Evolutionary conservation across 2,888 invertebrate genomes (phyloP).

Genomic region (Altica lythri): DNA sequence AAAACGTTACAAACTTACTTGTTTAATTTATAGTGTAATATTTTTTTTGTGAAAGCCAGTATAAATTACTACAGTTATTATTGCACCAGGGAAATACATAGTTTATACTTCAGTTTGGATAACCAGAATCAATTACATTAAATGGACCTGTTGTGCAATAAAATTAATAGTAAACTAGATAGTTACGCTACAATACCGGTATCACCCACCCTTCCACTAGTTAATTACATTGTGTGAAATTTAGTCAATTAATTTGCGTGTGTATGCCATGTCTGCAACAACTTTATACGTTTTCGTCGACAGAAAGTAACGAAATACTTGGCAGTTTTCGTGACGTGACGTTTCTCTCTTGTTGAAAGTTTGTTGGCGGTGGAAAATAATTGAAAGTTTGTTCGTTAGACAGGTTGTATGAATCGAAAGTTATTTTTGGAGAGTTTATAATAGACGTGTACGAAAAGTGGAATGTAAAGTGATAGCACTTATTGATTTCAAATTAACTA

Average conservation of each 20-base stretch:
- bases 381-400: constrained; percentile 19
- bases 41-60: too few relatives aligned
- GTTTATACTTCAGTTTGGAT: too few relatives aligned
- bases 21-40: too few relatives aligned
- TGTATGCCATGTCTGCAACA: constrained; percentile 12
- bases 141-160: too few relatives aligned
- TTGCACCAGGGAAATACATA: too few relatives aligned
- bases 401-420: background rate
- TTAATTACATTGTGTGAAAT: constrained; percentile 25
- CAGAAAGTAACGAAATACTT: constrained; percentile 21
- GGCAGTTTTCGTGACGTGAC: constrained; percentile 14
- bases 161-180: background rate
- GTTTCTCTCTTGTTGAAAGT: constrained; percentile 15
- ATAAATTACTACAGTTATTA: too few relatives aligned
- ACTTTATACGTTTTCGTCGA: constrained; percentile 18
- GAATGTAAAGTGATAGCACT: background rate
- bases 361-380: constrained; percentile 8
- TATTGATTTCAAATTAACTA: background rate
- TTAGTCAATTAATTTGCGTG: constrained; percentile 29
- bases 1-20: too few relatives aligned
- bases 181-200: background rate
- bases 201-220: background rate
- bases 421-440: constrained; percentile 7
- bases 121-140: too few relatives aligned
- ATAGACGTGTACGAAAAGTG: background rate